A percentile compares a stretch with the other conserved stretches of the same genome.
These are phyloP conservation scores for Botia kubotai DNA, from an alignment of 2,797 vertebrate genomes.

Conservation along the genomic window DNA sequence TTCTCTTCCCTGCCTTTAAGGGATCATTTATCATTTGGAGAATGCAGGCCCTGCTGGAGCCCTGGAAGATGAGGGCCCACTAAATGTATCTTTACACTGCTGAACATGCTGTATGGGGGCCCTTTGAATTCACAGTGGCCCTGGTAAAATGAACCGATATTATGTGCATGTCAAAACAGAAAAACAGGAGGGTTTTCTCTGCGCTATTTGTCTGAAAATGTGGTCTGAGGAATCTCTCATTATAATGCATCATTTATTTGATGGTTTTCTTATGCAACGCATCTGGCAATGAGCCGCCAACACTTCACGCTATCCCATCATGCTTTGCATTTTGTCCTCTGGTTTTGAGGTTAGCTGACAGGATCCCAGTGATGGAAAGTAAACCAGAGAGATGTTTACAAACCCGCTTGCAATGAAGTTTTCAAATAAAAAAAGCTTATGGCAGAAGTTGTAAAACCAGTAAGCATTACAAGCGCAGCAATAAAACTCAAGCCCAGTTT, in stretches of 20 bases:
- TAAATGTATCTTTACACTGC: not conserved
- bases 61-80: not conserved
- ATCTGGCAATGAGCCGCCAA: constrained; percentile 11
- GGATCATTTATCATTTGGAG: constrained; percentile 31
- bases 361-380: not conserved
- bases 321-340: constrained; percentile 14
- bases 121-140: not conserved
- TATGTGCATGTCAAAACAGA: not conserved
- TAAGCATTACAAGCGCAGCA: constrained; percentile 20
- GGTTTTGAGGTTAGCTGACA: constrained; percentile 25
- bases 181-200: constrained; percentile 2
- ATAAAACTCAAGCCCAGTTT: constrained; percentile 19
- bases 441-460: constrained; percentile 36
- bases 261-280: constrained; percentile 18
- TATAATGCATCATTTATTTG: constrained; percentile 33
- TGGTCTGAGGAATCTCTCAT: constrained; percentile 8
- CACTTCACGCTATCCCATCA: not conserved
- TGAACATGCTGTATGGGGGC: not conserved
- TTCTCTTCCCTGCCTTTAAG: not conserved
- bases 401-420: constrained; percentile 33
- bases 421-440: constrained; percentile 44
- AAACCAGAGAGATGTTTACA: constrained; percentile 16
- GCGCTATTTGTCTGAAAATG: constrained; percentile 20
- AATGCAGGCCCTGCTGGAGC: not conserved
- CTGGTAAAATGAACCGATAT: not conserved